phyloP scores from a whole-genome alignment of 2,888 invertebrate species.

The Ctenicera cuprea region DNA sequence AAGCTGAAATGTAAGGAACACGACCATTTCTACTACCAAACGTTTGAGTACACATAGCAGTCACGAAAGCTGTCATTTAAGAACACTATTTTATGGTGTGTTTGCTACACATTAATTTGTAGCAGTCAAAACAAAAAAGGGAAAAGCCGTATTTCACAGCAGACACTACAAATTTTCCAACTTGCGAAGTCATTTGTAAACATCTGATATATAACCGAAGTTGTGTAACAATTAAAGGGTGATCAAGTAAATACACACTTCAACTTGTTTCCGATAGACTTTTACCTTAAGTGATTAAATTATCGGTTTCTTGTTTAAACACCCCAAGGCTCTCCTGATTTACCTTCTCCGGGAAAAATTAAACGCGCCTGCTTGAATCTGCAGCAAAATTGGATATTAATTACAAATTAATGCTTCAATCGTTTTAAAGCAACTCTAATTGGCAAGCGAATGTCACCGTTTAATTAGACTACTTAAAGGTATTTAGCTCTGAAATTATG shows the following conservation, averaged over 20 bases:
- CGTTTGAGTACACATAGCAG: background rate
- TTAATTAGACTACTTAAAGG: constrained; percentile 13
- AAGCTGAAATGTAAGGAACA: constrained; percentile 1
- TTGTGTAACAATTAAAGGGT: constrained; percentile 10
- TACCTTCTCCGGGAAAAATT: constrained; percentile 24
- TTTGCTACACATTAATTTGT: constrained; percentile 22
- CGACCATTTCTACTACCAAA: background rate
- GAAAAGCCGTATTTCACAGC: constrained; percentile 17
- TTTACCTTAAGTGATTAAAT: constrained; percentile 30
- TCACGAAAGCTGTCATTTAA: constrained; percentile 25
- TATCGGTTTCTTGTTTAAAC: constrained; percentile 25
- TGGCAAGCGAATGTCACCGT: constrained; percentile 4
- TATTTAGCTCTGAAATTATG: background rate
- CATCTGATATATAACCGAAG: background rate
- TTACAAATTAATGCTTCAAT: constrained; percentile 32
- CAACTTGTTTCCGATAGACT: constrained; percentile 9
- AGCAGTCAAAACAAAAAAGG: constrained; percentile 23
- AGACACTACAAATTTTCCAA: background rate
- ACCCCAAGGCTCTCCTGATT: constrained; percentile 12
- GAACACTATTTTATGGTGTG: constrained; percentile 14
- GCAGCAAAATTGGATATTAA: constrained; percentile 23
- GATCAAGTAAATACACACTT: constrained; percentile 24
- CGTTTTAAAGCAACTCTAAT: constrained; percentile 18
- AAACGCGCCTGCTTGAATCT: constrained; percentile 8
- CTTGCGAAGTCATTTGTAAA: background rate